These are phyloP conservation scores for Anarrhichthys ocellatus DNA, from an alignment of 2,113 vertebrate genomes.

Conservation along the genomic window DNA sequence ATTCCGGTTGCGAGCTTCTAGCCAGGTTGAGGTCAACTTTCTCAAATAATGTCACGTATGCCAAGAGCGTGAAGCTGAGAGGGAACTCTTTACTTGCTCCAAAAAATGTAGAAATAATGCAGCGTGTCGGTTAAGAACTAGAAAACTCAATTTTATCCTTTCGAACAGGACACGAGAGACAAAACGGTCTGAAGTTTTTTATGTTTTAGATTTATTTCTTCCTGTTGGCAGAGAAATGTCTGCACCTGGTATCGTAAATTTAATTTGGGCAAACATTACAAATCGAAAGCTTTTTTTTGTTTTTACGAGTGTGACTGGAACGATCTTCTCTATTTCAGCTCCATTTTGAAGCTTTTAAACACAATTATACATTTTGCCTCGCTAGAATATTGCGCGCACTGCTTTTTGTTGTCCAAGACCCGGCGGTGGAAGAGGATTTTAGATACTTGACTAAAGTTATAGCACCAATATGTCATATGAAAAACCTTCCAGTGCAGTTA, in stretches of 20 bases:
- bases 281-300: not conserved
- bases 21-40: not conserved
- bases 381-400: no score
- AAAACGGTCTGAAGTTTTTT: not conserved
- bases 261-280: not conserved
- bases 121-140: not conserved
- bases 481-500: not conserved
- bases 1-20: not conserved
- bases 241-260: not conserved
- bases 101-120: not conserved
- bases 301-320: not conserved
- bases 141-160: not conserved
- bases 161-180: not conserved
- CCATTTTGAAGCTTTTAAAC: not conserved
- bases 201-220: constrained; percentile 5
- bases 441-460: not conserved
- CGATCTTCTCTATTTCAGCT: not conserved
- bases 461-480: not conserved
- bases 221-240: not conserved
- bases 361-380: not conserved
- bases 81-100: not conserved
- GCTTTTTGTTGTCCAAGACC: not conserved
- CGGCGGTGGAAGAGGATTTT: not conserved
- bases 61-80: not conserved
- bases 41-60: not conserved